Base-by-base conservation (phyloP, 2,797 vertebrate genomes). In the Pempheris klunzingeri region DNA sequence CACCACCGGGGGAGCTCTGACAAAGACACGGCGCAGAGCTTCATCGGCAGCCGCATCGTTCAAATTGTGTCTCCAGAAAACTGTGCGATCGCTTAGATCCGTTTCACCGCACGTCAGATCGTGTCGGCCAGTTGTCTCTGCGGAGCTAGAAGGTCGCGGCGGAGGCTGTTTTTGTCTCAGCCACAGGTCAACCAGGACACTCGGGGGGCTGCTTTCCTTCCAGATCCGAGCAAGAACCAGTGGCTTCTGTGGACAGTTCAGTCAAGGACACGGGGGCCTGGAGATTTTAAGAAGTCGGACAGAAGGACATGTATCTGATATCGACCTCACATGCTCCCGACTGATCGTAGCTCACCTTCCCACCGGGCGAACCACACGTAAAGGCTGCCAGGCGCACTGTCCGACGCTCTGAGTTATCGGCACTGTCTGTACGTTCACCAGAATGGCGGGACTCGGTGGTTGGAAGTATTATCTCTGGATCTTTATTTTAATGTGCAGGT, bases 401-500 rank as follows among this genome's bases (percentile, higher is more conserved):
- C 82, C 87, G 86, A 74, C 87, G 67, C 88, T 72, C 83, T 17
- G 78, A 83, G 58, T 87, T 78, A 41, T 54, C 83, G 75, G 65
- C 85, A 34, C 74, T 71, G 85, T 81, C 78, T 74, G 65, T 30
- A 36, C 75, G n/a, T 58, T 57, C n/a, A 36, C 60, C 85, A 94
- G 90, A 83, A 95, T 96, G 95, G 94, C 94, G 87, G 90, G 89
- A 83, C 88, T 83, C 83, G 85, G 67, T 14, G 91, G 91, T 83
- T 95, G 94, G 94, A 95, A 93, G 87, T 94, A 94, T 92, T 95
- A 94, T 86, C 92, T 95, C 77, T 95, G 95, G 95, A 94, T 95
- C 90, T 92, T 92, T 93, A 93, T 94, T 84, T 77, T 95, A 73
- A 85, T 93, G 75, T 94, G 94, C 90, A 92, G 93, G 90, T 92